Evolutionary conservation across 2,113 vertebrate species (phyloP).

Genomic region (Micromys minutus): DNA sequence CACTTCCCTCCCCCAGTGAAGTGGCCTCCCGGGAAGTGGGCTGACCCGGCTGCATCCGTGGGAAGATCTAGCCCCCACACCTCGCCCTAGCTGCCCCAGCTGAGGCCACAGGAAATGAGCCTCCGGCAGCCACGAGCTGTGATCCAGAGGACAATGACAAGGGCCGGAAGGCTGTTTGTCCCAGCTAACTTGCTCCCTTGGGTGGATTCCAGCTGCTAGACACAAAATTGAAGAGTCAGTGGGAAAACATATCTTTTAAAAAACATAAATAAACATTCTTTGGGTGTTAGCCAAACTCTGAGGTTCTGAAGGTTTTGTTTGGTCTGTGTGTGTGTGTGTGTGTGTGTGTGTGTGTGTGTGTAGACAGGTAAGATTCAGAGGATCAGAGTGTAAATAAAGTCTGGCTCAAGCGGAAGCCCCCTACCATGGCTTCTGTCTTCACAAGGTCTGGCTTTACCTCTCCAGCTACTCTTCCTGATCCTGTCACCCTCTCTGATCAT

Average conservation of each 20-base stretch:
- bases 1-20: neutral
- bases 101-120: constrained; percentile 78
- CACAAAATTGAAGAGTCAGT: constrained; percentile 64
- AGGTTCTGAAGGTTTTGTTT: constrained; percentile 36
- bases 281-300: constrained; percentile 62
- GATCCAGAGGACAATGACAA: constrained; percentile 70
- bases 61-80: constrained; percentile 73
- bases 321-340: neutral
- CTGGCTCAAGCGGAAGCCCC: neutral
- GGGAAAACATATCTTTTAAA: constrained; percentile 55
- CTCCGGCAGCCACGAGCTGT: constrained; percentile 54
- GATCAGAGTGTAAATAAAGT: neutral
- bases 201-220: constrained; percentile 52
- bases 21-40: neutral
- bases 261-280: constrained; percentile 30
- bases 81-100: neutral
- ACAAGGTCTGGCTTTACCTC: neutral
- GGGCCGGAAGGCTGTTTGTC: constrained; percentile 53
- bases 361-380: neutral
- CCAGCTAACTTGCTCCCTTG: constrained; percentile 61
- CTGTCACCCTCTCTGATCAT: neutral
- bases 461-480: neutral
- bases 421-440: neutral
- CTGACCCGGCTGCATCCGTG: constrained; percentile 76
- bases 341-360: neutral